Conservation (phyloP, 2,888 invertebrate species). For the Synergus itoensis region DNA sequence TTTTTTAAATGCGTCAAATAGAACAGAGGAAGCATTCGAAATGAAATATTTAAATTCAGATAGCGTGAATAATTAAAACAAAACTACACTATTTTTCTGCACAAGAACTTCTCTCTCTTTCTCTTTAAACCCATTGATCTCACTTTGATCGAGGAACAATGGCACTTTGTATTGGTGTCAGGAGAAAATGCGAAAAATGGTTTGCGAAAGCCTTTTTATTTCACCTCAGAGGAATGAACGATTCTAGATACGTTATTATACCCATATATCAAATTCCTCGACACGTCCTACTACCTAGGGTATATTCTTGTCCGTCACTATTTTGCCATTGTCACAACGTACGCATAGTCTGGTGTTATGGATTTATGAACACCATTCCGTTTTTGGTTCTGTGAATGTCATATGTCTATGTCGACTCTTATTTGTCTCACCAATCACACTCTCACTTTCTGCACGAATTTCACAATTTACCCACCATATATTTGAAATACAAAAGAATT, state of each 20-base stretch:
- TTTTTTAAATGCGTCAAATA: too few relatives aligned
- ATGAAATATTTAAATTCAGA: background rate
- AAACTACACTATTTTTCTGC: background rate
- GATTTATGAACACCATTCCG: conserved; percentile 74
- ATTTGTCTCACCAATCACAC: conserved; percentile 36
- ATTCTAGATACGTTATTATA: conserved; percentile 2
- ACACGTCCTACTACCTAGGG: background rate
- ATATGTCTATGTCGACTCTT: conserved; percentile 34
- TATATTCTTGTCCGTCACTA: conserved; percentile 27
- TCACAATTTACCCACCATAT: conserved; percentile 42
- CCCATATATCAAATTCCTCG: conserved; percentile 5
- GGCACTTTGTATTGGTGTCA: background rate
- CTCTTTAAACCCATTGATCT: background rate
- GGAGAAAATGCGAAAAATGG: conserved; percentile 13
- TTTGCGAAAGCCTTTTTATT: conserved; percentile 31
- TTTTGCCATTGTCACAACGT: conserved; percentile 23
- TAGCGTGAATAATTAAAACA: background rate
- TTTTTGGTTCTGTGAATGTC: conserved; percentile 42
- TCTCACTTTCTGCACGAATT: conserved; percentile 52
- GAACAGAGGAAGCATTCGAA: background rate
- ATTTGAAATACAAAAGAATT: conserved; percentile 42
- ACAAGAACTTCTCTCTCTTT: background rate
- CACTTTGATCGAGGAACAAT: conserved; percentile 24
- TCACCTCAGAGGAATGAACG: conserved; percentile 17
- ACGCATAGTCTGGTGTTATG: conserved; percentile 75